Conservation (phyloP, 53 echinoderm and acorn worm species). For the Paracentrotus lividus region DNA sequence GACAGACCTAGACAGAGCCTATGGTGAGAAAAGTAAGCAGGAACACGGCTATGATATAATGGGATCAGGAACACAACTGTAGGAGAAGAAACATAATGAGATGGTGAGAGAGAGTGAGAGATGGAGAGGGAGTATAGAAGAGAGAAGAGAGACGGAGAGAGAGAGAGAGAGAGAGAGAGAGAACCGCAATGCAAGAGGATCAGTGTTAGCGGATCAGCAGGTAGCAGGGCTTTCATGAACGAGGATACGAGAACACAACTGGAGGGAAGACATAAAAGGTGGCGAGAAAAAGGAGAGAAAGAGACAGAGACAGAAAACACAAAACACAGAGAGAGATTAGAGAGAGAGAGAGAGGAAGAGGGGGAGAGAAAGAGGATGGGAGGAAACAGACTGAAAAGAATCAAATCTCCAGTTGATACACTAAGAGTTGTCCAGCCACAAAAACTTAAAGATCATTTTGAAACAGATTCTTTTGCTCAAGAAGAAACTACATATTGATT, state of each 20-base stretch:
- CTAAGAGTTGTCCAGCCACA: too few relatives aligned
- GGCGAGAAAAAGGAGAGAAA: too few relatives aligned
- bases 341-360: background rate
- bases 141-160: too few relatives aligned
- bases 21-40: conserved; percentile 40
- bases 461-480: too few relatives aligned
- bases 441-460: too few relatives aligned
- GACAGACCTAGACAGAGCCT: background rate
- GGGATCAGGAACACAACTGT: conserved; percentile 69
- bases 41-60: conserved; percentile 66
- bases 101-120: background rate
- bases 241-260: conserved; percentile 75
- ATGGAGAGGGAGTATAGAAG: too few relatives aligned
- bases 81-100: background rate
- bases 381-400: background rate
- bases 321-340: too few relatives aligned
- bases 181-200: conserved; percentile 19
- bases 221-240: conserved; percentile 65
- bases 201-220: conserved; percentile 60
- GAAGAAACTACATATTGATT: background rate
- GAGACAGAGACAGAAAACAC: too few relatives aligned
- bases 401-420: too few relatives aligned
- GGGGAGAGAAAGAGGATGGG: background rate
- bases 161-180: too few relatives aligned
- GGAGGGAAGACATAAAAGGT: background rate